phyloP scores from a whole-genome alignment of 1,140 invertebrate genomes.

The Elymnias hypermnestra region DNA sequence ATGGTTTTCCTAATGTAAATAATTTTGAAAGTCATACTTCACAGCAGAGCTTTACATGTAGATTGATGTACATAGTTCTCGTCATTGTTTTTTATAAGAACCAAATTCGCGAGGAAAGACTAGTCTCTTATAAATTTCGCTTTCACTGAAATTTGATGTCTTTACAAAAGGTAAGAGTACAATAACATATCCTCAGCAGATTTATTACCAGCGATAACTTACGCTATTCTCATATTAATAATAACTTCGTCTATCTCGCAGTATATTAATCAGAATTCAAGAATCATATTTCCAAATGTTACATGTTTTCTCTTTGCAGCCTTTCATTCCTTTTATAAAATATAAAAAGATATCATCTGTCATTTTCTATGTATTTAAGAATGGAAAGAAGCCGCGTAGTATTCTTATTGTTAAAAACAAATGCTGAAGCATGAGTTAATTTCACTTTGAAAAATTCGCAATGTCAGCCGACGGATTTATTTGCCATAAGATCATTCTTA shows the following conservation, averaged over 20 bases:
- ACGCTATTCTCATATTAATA: slow-evolving; percentile 10
- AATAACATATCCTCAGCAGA: slow-evolving; percentile 19
- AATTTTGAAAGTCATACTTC: too few species aligned
- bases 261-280: slow-evolving; percentile 11
- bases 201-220: slow-evolving; percentile 21
- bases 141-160: slow-evolving; percentile 37
- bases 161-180: slow-evolving; percentile 23
- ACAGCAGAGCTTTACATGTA: too few species aligned
- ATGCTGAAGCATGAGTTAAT: too few species aligned
- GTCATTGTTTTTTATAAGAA: background rate
- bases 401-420: too few species aligned
- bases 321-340: slow-evolving; percentile 8
- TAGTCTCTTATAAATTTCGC: slow-evolving; percentile 21
- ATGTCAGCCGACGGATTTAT: too few species aligned
- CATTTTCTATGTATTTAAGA: slow-evolving; percentile 5
- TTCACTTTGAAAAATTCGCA: too few species aligned
- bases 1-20: too few species aligned
- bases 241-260: slow-evolving; percentile 7
- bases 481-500: too few species aligned
- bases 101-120: background rate
- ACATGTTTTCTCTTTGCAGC: slow-evolving; percentile 4
- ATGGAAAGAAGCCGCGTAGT: too few species aligned
- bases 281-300: slow-evolving; percentile 4
- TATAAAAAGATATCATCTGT: slow-evolving; percentile 1
- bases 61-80: background rate